phyloP scores from a whole-genome alignment of 2,113 vertebrate species.

The Glaucidium brasilianum region DNA sequence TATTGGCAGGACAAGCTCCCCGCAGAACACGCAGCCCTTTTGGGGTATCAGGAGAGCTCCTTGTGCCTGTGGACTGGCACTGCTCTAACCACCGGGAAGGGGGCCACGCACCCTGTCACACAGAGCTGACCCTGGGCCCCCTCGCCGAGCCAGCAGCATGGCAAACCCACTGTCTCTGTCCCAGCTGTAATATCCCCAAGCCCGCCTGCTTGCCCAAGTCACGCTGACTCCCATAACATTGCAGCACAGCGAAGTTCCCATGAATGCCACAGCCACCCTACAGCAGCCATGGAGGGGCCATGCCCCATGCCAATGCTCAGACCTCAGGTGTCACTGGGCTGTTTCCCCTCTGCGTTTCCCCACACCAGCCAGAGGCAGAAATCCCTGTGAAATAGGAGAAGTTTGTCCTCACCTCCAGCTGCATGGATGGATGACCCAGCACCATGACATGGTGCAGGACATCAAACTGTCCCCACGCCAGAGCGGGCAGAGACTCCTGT shows the following conservation, averaged over 20 bases:
- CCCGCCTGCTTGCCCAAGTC: neutral
- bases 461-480: neutral
- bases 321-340: rapidly evolving
- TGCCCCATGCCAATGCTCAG: rapidly evolving
- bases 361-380: neutral
- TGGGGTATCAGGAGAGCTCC: neutral
- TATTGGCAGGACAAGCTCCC: neutral
- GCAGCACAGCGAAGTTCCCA: rapidly evolving
- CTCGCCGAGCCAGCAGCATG: neutral
- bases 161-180: neutral
- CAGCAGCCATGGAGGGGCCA: rapidly evolving
- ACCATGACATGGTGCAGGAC: rapidly evolving
- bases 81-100: rapidly evolving
- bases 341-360: neutral
- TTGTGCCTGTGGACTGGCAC: neutral
- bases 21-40: rapidly evolving
- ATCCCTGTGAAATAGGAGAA: neutral
- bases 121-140: neutral
- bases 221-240: rapidly evolving
- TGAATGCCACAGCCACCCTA: rapidly evolving
- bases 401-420: neutral
- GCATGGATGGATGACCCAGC: neutral
- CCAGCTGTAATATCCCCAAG: neutral
- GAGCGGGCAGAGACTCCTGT: neutral
- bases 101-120: neutral